Evolutionary conservation across 2,888 invertebrate genomes (phyloP).

Genomic region (Pristionchus mayeri): DNA sequence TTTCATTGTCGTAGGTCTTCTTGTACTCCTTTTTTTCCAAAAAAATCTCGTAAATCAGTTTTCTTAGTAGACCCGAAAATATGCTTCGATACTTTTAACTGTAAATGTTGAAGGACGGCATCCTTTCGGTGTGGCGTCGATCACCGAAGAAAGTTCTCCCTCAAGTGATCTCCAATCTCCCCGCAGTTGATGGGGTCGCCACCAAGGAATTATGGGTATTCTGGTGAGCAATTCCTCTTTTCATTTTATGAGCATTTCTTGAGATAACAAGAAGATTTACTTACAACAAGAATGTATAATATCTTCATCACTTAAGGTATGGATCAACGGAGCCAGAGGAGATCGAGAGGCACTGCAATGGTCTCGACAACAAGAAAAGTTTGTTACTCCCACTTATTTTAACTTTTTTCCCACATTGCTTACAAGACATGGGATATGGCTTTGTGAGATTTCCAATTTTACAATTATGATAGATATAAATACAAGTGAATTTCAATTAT

Average conservation of each 20-base stretch:
- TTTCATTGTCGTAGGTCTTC: no score
- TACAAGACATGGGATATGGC: no score
- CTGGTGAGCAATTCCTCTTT: constrained; percentile 26
- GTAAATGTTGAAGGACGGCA: neutral
- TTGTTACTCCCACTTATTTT: neutral
- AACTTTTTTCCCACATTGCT: neutral
- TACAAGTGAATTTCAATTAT: no score
- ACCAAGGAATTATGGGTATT: constrained; percentile 50
- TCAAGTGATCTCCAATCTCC: neutral
- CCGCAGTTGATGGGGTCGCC: neutral
- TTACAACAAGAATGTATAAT: no score
- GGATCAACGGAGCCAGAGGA: constrained; percentile 10
- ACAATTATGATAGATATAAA: no score
- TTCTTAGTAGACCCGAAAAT: no score
- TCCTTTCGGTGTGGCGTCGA: constrained; percentile 39
- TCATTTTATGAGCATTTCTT: no score
- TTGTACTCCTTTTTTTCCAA: no score
- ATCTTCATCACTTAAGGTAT: neutral
- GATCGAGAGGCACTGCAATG: neutral
- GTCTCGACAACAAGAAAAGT: constrained; percentile 35
- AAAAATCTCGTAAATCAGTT: no score
- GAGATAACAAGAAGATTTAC: no score
- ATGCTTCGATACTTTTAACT: neutral
- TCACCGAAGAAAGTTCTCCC: constrained; percentile 9
- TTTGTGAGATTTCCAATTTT: no score